phyloP scores from a whole-genome alignment of 2,113 vertebrate species.

The Boleophthalmus pectinirostris region DNA sequence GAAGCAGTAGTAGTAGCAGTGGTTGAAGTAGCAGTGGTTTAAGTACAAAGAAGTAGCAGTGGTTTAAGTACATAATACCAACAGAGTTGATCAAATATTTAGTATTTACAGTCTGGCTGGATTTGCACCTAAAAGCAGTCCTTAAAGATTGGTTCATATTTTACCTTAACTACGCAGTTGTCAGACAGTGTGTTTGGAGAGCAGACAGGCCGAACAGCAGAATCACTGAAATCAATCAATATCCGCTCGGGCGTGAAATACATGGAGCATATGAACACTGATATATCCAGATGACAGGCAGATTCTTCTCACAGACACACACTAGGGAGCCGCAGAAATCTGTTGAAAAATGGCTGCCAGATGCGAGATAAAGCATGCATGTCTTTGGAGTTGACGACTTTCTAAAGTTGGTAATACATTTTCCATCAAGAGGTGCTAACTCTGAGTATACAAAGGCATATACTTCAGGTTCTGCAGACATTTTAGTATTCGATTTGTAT shows the following conservation, averaged over 20 bases:
- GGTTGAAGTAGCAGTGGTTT: too few relatives aligned
- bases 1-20: too few relatives aligned
- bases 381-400: conserved; percentile 4
- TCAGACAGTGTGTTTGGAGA: conserved; percentile 6
- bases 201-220: conserved; percentile 9
- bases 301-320: background rate
- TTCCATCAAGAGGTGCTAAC: background rate
- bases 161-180: conserved; percentile 4
- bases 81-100: background rate
- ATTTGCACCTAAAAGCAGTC: background rate
- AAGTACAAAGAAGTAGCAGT: too few relatives aligned
- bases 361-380: conserved; percentile 6
- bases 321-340: background rate
- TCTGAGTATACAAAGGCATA: background rate
- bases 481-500: too few relatives aligned
- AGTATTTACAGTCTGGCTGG: background rate
- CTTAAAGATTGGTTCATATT: conserved; percentile 5
- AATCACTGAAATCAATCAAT: conserved; percentile 16
- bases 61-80: background rate
- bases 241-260: conserved; percentile 6
- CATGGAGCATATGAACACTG: conserved; percentile 8
- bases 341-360: conserved; percentile 9
- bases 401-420: background rate
- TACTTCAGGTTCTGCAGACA: background rate
- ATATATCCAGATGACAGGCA: conserved; percentile 13